Conservation (phyloP, 2,797 vertebrate genomes). For the Coreius guichenoti region DNA sequence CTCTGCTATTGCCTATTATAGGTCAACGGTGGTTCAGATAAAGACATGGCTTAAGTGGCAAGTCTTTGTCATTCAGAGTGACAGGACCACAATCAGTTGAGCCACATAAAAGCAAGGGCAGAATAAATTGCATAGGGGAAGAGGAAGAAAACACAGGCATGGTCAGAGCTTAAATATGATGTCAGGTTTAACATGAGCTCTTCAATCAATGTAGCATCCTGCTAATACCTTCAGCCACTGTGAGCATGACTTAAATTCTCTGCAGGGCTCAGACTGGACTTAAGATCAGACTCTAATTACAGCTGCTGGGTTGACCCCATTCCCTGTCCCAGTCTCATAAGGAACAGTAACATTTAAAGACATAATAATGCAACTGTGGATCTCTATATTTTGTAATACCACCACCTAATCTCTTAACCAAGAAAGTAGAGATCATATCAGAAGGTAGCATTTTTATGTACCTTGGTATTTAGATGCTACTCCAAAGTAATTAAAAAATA, state of each 20-base stretch:
- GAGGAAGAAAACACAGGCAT: constrained; percentile 15
- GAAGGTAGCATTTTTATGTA: neutral
- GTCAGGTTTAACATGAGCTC: constrained; percentile 26
- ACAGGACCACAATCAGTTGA: neutral
- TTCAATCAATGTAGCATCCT: constrained; percentile 48
- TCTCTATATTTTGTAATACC: neutral
- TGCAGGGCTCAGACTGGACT: constrained; percentile 15
- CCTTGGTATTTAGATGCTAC: neutral
- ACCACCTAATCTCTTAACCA: neutral
- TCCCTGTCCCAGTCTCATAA: constrained; percentile 32
- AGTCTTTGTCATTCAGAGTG: constrained; percentile 1
- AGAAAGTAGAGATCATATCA: neutral
- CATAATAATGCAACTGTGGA: neutral
- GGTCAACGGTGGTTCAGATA: constrained; percentile 31
- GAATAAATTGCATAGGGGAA: constrained; percentile 35
- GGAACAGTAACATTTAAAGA: neutral
- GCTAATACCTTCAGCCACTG: constrained; percentile 21
- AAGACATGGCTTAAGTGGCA: constrained; percentile 40
- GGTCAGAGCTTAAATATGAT: constrained; percentile 35
- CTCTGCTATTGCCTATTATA: constrained; percentile 8
- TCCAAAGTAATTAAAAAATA: neutral
- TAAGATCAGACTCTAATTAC: constrained; percentile 53
- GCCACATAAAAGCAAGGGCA: constrained; percentile 22
- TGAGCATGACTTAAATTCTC: constrained; percentile 36
- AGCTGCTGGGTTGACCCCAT: constrained; percentile 45